These are phyloP conservation scores for Phyllostomus hastatus DNA, from an alignment of 2,113 vertebrate genomes.

Conservation along the genomic window DNA sequence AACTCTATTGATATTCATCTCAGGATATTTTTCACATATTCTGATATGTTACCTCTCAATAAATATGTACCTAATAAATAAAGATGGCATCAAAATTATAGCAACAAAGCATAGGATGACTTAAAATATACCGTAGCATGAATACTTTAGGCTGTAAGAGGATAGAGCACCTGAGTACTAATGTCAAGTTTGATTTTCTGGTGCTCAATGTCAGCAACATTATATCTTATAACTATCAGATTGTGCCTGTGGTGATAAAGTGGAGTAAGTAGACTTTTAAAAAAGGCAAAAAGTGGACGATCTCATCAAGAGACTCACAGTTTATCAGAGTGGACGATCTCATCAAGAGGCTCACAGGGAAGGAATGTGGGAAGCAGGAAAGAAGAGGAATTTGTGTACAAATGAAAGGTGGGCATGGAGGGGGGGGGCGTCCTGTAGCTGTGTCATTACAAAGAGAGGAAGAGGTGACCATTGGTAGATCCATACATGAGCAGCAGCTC, in stretches of 20 bases:
- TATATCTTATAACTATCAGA: neutral
- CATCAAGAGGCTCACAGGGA: neutral
- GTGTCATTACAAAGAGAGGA: accelerated
- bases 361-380: neutral
- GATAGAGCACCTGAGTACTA: neutral
- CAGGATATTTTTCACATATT: neutral
- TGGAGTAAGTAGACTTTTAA: neutral
- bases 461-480: neutral
- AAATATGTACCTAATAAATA: neutral
- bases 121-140: neutral
- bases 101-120: neutral
- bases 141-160: neutral
- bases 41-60: neutral
- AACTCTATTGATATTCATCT: neutral
- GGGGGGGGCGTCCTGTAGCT: accelerated
- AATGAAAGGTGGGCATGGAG: neutral
- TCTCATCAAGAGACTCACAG: neutral
- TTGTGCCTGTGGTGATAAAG: neutral
- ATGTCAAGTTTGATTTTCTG: neutral
- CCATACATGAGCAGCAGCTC: accelerated
- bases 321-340: neutral
- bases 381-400: too few relatives aligned
- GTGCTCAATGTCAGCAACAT: neutral
- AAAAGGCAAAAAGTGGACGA: neutral
- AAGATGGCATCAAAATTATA: neutral